Evolutionary conservation across 2,113 vertebrate species (phyloP).

Genomic region (Willisornis vidua): DNA sequence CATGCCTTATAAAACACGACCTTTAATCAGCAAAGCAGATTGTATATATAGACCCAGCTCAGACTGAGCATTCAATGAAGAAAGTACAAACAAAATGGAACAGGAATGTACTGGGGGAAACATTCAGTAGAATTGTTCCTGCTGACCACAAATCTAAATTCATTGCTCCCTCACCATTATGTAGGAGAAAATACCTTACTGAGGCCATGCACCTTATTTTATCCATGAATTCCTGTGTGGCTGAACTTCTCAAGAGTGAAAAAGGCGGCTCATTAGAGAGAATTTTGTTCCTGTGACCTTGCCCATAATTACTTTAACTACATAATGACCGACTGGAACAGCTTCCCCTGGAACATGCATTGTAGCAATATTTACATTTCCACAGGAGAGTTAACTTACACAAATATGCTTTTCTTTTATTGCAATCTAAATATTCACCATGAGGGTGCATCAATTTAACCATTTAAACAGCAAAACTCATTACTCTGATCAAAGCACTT

Average conservation of each 20-base stretch:
- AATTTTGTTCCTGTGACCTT: neutral
- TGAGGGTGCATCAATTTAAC: neutral
- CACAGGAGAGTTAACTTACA: neutral
- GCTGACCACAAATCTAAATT: neutral
- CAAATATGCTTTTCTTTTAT: neutral
- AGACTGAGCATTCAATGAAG: neutral
- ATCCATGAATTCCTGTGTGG: neutral
- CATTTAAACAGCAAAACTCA: neutral
- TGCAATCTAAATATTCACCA: neutral
- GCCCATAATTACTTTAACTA: neutral
- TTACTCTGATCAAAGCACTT: neutral
- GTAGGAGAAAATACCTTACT: neutral
- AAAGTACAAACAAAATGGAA: neutral
- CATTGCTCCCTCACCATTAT: neutral
- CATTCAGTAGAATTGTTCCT: neutral
- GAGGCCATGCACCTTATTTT: neutral
- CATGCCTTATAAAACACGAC: neutral
- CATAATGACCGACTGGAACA: neutral
- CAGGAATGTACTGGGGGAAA: neutral
- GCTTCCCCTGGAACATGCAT: neutral
- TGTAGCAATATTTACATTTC: neutral
- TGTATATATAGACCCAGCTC: neutral
- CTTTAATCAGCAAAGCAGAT: neutral
- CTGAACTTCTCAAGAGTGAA: neutral
- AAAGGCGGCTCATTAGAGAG: neutral